These are phyloP conservation scores for Oncopeltus fasciatus DNA, from an alignment of 1,140 invertebrate genomes.

Conservation along the genomic window DNA sequence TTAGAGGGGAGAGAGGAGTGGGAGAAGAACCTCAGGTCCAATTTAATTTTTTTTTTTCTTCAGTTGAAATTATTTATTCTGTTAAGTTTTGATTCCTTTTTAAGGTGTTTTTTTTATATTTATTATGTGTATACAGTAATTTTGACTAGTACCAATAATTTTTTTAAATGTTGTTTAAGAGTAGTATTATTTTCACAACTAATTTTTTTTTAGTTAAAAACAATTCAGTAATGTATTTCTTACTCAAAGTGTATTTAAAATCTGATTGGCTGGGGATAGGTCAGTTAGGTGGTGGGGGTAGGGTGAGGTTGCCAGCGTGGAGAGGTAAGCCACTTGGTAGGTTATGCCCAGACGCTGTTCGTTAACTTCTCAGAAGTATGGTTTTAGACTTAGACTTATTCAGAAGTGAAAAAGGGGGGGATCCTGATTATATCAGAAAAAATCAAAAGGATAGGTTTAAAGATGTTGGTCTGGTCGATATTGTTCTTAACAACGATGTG, in stretches of 20 bases:
- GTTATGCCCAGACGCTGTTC: neutral
- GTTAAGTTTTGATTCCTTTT: too few species aligned
- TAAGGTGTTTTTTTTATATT: too few species aligned
- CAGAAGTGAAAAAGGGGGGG: slow-evolving; percentile 84
- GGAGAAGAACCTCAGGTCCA: neutral
- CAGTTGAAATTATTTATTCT: too few species aligned
- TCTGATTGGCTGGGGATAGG: neutral
- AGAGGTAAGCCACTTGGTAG: neutral
- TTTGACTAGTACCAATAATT: too few species aligned
- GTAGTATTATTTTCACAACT: too few species aligned
- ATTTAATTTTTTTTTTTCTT: neutral
- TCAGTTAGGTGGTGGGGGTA: neutral
- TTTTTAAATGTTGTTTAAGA: too few species aligned
- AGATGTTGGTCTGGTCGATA: slow-evolving; percentile 80
- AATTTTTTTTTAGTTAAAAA: too few species aligned
- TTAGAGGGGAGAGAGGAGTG: neutral
- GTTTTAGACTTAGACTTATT: slow-evolving; percentile 97
- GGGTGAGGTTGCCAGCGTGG: neutral
- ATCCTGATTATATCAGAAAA: slow-evolving; percentile 77
- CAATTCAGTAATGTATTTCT: too few species aligned
- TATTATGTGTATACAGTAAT: too few species aligned
- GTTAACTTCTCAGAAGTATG: slow-evolving; percentile 42
- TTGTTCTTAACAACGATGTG: slow-evolving; percentile 75
- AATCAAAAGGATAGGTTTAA: slow-evolving; percentile 90
- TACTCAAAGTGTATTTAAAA: too few species aligned